Evolutionary conservation across 2,797 vertebrate species (phyloP), one percentile per base, ranked within the genome.

Genomic region (Cossypha polioptera): DNA sequence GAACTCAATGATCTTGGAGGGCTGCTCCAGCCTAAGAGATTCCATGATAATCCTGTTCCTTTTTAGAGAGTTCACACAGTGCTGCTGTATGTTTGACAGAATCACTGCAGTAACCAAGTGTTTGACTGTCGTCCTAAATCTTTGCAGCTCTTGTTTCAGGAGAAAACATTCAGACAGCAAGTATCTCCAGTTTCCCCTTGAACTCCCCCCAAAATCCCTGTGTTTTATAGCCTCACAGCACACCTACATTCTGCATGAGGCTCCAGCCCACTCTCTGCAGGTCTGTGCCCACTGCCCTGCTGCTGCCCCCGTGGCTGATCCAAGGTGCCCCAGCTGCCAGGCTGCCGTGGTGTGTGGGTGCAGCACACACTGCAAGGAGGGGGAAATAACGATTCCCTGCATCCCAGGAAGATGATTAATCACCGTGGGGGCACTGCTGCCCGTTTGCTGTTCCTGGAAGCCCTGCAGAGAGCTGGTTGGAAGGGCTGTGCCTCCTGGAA

Each of bases 281-380:
- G 53, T 74, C 72, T 45, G 14, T 93, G 88, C 35, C 73, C 35
- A 9, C 55, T 5, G 4, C 58, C 12, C 82, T 76, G 43, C 55
- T 26, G 4, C 82, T 7, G 67, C 38, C 2, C 48, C 67, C 13
- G 0, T 1, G 5, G 11, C 0, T 7, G 43, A 7, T 36, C 57
- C 57, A 0, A n/a, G 78, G 76, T 73, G 76, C 68, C 54, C 59
- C 14, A 55, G 68, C 68, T 59, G 76, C 2, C 1, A 13, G 69
- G 59, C 80, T 5, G 11, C 36, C 2, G 3, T 9, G 43, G 33
- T 0, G 7, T 11, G 50, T 43, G 86, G 80, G 69, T 66, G 71
- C 86, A 10, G 59, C 58, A 7, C 53, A 76, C 61, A 73, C 83
- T 68, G 66, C 84, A 12, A 0, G 1, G n/a, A 40, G 29, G 33